A percentile compares a stretch with the other conserved stretches of the same genome.
These are phyloP conservation scores for Calidris pugnax DNA, from an alignment of 2,113 vertebrate species.

Conservation along the genomic window DNA sequence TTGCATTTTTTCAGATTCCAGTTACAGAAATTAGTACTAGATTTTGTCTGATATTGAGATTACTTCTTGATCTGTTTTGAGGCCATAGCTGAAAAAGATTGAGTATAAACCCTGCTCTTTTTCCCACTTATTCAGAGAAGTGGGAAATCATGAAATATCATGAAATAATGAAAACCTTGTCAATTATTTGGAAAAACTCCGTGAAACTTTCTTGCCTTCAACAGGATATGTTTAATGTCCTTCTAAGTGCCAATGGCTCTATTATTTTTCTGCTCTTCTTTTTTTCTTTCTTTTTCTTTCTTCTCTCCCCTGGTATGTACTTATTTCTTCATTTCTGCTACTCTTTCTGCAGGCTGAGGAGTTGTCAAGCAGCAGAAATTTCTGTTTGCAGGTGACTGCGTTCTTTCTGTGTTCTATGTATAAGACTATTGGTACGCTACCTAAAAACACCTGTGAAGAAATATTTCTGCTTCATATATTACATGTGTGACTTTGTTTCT, in stretches of 20 bases:
- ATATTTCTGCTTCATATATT: not conserved
- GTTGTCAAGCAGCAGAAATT: not conserved
- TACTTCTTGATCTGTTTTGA: not conserved
- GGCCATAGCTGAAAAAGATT: not conserved
- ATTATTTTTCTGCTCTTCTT: not conserved
- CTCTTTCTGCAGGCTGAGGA: not conserved
- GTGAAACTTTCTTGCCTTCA: not conserved
- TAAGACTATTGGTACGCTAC: not conserved
- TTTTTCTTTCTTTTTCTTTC: no score
- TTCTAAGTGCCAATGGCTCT: not conserved
- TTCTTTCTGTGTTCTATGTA: not conserved
- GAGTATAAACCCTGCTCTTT: not conserved
- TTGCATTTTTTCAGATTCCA: not conserved
- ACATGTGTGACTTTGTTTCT: not conserved
- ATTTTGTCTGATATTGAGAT: not conserved
- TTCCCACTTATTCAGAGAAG: not conserved
- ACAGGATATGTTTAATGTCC: not conserved
- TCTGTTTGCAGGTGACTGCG: not conserved
- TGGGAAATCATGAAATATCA: not conserved
- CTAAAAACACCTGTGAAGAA: not conserved
- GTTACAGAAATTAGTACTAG: not conserved
- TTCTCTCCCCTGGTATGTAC: no score
- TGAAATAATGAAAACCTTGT: not conserved
- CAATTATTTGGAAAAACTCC: not conserved
- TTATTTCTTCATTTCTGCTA: not conserved